phyloP scores from a whole-genome alignment of 2,888 invertebrate species.

The Salpingus planirostris region DNA sequence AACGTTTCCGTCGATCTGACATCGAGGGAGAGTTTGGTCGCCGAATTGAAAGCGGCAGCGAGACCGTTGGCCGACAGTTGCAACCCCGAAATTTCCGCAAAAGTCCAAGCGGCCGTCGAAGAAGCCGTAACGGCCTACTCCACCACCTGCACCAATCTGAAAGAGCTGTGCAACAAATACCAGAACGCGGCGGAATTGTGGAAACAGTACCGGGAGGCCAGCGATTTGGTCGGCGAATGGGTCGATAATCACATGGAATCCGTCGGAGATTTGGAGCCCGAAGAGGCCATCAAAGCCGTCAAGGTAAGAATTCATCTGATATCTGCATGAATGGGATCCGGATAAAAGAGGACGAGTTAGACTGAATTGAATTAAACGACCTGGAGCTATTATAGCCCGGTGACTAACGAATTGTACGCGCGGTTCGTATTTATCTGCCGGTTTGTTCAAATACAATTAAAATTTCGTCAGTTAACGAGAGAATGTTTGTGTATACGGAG shows the following conservation, averaged over 20 bases:
- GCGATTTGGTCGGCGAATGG: constrained; percentile 66
- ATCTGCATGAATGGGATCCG: no score
- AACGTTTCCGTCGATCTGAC: constrained; percentile 68
- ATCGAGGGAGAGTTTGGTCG: constrained; percentile 63
- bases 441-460: no score
- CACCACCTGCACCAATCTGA: constrained; percentile 68
- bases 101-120: constrained; percentile 65
- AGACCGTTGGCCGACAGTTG: constrained; percentile 63
- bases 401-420: no score
- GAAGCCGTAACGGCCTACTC: constrained; percentile 73
- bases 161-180: constrained; percentile 66
- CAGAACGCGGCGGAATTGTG: constrained; percentile 74
- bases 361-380: no score
- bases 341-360: no score
- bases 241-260: constrained; percentile 67
- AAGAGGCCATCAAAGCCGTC: constrained; percentile 60
- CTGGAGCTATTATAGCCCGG: no score
- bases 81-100: constrained; percentile 61
- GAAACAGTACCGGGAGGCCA: constrained; percentile 72
- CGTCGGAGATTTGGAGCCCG: constrained; percentile 60
- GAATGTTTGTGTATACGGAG: no score
- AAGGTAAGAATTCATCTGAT: constrained; percentile 49
- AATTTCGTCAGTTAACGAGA: no score
- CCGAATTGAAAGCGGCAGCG: constrained; percentile 61
- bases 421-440: no score